Conservation (phyloP, 2,797 vertebrate genomes). For the Chaunax sp. region DNA sequence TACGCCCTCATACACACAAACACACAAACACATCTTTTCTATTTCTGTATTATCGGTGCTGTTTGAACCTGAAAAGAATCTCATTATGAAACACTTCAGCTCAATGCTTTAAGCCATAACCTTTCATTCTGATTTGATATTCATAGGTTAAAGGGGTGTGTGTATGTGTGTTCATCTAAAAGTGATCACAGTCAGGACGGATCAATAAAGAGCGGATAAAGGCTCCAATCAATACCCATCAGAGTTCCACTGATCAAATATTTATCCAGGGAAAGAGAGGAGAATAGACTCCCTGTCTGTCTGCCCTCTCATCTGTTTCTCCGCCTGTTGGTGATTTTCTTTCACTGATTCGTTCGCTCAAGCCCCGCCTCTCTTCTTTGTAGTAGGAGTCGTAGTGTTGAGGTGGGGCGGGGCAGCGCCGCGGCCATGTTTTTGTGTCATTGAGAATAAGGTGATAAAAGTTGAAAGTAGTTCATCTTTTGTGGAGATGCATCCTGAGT, state of each 20-base stretch:
- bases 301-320: constrained; percentile 26
- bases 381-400: constrained; percentile 15
- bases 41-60: constrained; percentile 32
- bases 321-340: constrained; percentile 20
- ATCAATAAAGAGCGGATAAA: constrained; percentile 85
- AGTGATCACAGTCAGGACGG: constrained; percentile 77
- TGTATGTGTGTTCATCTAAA: constrained; percentile 42
- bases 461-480: too few relatives aligned
- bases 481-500: too few relatives aligned
- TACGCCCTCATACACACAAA: constrained; percentile 11
- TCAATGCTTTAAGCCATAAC: constrained; percentile 55
- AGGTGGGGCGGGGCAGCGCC: not conserved
- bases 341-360: constrained; percentile 23
- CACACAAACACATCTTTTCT: constrained; percentile 4
- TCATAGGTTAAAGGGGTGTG: constrained; percentile 32
- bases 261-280: constrained; percentile 67
- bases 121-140: constrained; percentile 56
- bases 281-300: constrained; percentile 57
- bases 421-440: too few relatives aligned
- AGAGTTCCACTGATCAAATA: constrained; percentile 83
- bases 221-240: constrained; percentile 87
- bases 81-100: constrained; percentile 50
- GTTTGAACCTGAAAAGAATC: constrained; percentile 18
- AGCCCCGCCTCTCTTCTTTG: constrained; percentile 9
- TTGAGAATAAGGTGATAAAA: too few relatives aligned